phyloP scores from a whole-genome alignment of 2,797 vertebrate species.

The Tapirus indicus region DNA sequence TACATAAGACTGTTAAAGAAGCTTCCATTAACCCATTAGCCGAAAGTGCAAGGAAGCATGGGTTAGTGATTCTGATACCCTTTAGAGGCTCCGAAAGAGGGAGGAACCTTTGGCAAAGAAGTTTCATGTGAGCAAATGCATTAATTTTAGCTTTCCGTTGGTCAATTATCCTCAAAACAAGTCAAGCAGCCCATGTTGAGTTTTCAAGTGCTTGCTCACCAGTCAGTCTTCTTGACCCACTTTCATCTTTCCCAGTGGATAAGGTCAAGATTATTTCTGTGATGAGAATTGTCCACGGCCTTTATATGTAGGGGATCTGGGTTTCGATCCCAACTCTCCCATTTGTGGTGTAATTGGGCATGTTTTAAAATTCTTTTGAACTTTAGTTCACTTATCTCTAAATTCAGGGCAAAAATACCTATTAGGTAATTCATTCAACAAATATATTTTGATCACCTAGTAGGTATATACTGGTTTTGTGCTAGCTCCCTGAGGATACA shows the following conservation, averaged over 20 bases:
- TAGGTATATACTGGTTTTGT: background rate
- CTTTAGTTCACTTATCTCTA: constrained; percentile 50
- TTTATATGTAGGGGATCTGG: background rate
- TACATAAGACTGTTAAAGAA: background rate
- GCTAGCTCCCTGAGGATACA: background rate
- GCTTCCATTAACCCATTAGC: background rate
- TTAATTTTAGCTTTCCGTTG: constrained; percentile 2
- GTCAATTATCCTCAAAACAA: background rate
- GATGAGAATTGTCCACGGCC: background rate
- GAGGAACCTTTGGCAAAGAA: background rate
- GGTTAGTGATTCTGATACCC: background rate
- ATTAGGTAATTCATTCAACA: constrained; percentile 12
- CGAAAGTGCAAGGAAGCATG: background rate
- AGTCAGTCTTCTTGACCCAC: background rate
- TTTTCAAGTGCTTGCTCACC: background rate
- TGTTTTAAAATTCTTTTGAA: constrained; percentile 50
- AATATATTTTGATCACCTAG: background rate
- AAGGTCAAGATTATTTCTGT: constrained; percentile 33
- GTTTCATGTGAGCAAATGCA: constrained; percentile 7
- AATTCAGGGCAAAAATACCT: constrained; percentile 46
- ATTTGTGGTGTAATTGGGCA: constrained; percentile 11
- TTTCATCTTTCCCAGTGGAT: background rate
- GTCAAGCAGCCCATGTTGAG: background rate
- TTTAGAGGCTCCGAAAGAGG: background rate
- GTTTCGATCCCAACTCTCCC: background rate